Conservation (phyloP, 2,888 invertebrate genomes). For the Metallyticus violacea region DNA sequence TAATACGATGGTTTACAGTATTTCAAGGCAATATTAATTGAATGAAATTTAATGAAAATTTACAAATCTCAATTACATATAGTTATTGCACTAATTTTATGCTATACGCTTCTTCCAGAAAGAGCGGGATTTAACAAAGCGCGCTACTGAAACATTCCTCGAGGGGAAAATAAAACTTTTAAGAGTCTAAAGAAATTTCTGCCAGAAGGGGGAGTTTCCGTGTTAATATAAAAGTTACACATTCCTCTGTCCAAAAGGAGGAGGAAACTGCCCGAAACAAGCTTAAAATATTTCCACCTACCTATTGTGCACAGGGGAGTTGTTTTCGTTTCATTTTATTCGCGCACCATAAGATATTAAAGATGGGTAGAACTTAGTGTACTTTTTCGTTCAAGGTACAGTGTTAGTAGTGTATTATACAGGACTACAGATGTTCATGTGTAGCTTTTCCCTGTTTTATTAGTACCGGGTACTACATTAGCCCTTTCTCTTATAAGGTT, state of each 20-base stretch:
- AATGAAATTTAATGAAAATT: too few species aligned
- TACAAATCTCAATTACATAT: too few species aligned
- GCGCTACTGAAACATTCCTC: neutral
- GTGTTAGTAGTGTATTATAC: neutral
- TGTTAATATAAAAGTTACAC: neutral
- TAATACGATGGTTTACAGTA: too few species aligned
- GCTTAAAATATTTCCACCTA: neutral
- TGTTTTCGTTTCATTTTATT: neutral
- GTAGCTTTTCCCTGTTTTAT: too few species aligned
- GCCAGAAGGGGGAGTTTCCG: neutral
- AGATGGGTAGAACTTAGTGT: neutral
- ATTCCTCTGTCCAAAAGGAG: neutral
- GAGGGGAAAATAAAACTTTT: neutral
- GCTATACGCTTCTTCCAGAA: neutral
- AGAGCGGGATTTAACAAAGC: neutral
- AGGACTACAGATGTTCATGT: neutral
- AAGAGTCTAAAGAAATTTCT: neutral
- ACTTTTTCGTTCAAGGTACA: neutral
- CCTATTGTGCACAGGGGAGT: neutral
- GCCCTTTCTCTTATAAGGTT: too few species aligned
- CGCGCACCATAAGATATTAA: neutral
- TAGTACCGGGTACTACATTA: too few species aligned
- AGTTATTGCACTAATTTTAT: neutral
- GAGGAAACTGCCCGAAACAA: neutral
- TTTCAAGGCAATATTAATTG: too few species aligned